Conservation (phyloP, 2,113 vertebrate genomes). For the Sphaerodactylus townsendi region DNA sequence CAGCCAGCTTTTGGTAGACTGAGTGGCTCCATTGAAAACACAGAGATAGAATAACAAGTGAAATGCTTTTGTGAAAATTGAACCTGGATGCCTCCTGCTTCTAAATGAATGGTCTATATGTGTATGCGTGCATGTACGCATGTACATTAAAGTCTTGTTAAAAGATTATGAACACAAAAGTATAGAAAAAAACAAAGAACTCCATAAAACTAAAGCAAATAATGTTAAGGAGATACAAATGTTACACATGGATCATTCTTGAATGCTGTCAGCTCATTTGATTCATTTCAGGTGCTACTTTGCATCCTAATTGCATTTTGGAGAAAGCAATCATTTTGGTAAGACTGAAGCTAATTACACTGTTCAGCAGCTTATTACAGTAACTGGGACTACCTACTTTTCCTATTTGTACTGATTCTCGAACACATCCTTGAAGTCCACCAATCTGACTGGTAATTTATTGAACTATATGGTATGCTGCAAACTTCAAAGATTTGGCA, state of each 20-base stretch:
- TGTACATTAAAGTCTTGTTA: neutral
- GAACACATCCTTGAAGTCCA: neutral
- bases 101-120: conserved; percentile 29
- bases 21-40: conserved; percentile 62
- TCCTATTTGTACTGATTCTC: neutral
- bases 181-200: conserved; percentile 28
- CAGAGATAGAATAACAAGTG: conserved; percentile 50
- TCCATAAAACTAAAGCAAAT: neutral
- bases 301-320: conserved; percentile 13
- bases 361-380: neutral
- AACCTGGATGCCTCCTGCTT: conserved; percentile 35
- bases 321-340: conserved; percentile 33
- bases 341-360: conserved; percentile 37
- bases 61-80: conserved; percentile 35
- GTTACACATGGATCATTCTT: neutral
- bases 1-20: conserved; percentile 47
- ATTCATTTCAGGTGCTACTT: conserved; percentile 27
- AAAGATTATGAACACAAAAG: neutral
- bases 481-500: neutral
- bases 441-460: neutral
- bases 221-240: conserved; percentile 31
- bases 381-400: neutral
- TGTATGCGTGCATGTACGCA: too few relatives aligned
- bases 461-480: neutral
- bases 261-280: conserved; percentile 32